phyloP scores from a whole-genome alignment of 2,113 vertebrate genomes.

The Apodemus sylvaticus region DNA sequence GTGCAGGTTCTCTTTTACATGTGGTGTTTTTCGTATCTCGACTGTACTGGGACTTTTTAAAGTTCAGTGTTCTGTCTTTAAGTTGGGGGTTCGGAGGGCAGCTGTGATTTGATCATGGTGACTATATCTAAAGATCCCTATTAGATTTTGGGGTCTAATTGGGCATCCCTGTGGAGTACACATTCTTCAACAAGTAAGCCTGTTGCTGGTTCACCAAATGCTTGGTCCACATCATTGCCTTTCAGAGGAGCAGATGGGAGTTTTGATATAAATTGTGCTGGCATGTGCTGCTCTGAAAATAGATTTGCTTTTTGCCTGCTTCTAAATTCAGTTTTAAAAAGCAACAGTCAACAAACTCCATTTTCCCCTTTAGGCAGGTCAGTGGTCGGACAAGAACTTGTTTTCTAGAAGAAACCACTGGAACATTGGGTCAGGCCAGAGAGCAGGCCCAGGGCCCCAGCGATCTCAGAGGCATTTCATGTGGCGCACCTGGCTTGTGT shows the following conservation, averaged over 20 bases:
- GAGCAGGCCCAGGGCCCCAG: neutral
- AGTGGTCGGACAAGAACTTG: neutral
- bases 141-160: constrained; percentile 39
- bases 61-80: constrained; percentile 24
- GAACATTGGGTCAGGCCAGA: neutral
- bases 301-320: constrained; percentile 71
- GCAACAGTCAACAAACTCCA: constrained; percentile 60
- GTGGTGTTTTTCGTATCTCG: neutral
- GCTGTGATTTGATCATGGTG: neutral
- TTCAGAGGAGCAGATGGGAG: constrained; percentile 74
- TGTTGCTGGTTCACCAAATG: constrained; percentile 20
- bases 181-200: constrained; percentile 37
- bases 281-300: constrained; percentile 76
- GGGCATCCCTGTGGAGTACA: neutral
- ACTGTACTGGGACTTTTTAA: neutral
- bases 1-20: constrained; percentile 3
- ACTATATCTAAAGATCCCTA: neutral
- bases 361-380: constrained; percentile 55
- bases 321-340: constrained; percentile 69
- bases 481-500: neutral
- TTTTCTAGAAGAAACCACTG: neutral
- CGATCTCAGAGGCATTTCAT: neutral
- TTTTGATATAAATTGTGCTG: constrained; percentile 76
- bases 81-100: neutral
- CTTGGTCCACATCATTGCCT: constrained; percentile 24